phyloP scores from a whole-genome alignment of 2,113 vertebrate genomes.

The Chinchilla lanigera region DNA sequence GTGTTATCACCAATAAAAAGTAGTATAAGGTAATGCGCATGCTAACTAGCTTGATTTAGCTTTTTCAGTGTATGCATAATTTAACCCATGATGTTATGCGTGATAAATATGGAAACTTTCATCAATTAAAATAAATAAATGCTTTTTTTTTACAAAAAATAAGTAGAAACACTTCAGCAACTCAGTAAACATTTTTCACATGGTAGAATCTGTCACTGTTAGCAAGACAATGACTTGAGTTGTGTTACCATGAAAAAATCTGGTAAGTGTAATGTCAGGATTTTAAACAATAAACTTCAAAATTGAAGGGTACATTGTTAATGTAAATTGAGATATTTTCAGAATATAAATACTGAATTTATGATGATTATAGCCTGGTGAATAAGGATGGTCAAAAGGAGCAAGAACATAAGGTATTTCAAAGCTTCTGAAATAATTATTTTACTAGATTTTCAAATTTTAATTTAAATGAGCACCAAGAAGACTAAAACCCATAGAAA shows the following conservation, averaged over 20 bases:
- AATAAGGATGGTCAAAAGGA: not conserved
- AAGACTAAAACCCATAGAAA: conserved; percentile 2
- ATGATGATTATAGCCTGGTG: not conserved
- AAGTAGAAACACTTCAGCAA: not conserved
- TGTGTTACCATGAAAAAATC: not conserved
- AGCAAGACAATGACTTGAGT: conserved; percentile 1
- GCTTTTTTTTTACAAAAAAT: not conserved
- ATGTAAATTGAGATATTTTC: not conserved
- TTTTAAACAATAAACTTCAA: not conserved
- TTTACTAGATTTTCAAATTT: not conserved
- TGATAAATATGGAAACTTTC: not conserved
- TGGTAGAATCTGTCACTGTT: not conserved
- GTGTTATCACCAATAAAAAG: not conserved
- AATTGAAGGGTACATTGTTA: not conserved
- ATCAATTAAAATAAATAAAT: not conserved
- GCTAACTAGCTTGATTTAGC: not conserved
- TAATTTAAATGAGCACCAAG: not conserved
- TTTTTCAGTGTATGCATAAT: not conserved
- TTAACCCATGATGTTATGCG: not conserved
- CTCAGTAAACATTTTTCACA: not conserved
- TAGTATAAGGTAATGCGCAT: not conserved
- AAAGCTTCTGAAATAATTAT: not conserved
- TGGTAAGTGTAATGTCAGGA: not conserved
- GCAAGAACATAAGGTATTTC: not conserved
- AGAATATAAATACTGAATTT: not conserved